phyloP scores from a whole-genome alignment of 2,113 vertebrate genomes.

The Salvelinus fontinalis region DNA sequence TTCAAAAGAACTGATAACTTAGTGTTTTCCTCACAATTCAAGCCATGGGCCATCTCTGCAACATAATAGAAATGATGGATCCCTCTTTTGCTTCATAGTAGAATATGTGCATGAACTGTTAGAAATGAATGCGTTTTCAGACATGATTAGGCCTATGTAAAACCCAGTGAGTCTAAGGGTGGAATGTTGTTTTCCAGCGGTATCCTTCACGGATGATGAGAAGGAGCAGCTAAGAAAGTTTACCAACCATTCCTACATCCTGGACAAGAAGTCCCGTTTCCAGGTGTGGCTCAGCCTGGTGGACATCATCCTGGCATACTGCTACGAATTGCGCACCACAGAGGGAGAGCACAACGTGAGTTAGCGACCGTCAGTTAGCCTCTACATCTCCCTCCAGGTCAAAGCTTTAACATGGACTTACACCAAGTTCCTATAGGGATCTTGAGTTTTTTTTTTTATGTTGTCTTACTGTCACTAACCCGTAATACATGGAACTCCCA shows the following conservation, averaged over 20 bases:
- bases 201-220: conserved; percentile 85
- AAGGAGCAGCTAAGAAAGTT: conserved; percentile 91
- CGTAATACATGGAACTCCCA: too few relatives aligned
- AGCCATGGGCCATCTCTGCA: not conserved
- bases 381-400: conserved; percentile 44
- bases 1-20: not conserved
- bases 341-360: conserved; percentile 94
- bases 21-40: not conserved
- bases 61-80: too few relatives aligned
- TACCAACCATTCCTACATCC: conserved; percentile 84
- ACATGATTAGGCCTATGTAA: too few relatives aligned
- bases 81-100: too few relatives aligned
- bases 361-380: conserved; percentile 45
- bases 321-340: conserved; percentile 83
- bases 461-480: too few relatives aligned
- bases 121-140: too few relatives aligned
- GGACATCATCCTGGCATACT: conserved; percentile 91
- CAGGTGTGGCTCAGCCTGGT: conserved; percentile 84
- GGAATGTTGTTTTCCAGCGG: conserved; percentile 43
- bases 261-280: conserved; percentile 78
- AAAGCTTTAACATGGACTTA: too few relatives aligned
- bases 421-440: too few relatives aligned
- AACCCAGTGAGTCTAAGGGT: too few relatives aligned
- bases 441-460: too few relatives aligned
- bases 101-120: too few relatives aligned